Conservation (phyloP, 2,797 vertebrate genomes). For the Pelodytes ibericus region DNA sequence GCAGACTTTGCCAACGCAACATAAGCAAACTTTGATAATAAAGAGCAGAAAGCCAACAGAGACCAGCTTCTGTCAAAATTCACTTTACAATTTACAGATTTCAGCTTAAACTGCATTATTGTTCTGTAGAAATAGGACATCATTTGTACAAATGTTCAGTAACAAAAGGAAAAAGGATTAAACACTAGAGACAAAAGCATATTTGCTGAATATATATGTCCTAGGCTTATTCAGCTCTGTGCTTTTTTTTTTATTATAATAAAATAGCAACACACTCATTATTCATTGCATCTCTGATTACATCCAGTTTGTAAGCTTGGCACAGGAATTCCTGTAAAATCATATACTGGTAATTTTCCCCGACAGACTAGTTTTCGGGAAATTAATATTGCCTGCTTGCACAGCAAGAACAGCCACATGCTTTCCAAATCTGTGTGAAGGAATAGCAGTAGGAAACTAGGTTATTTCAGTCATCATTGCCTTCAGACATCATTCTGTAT, state of each 20-base stretch:
- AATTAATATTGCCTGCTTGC: constrained; percentile 48
- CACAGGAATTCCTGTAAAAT: constrained; percentile 29
- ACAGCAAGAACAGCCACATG: constrained; percentile 40
- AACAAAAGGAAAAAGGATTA: too few species aligned
- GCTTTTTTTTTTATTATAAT: constrained; percentile 3
- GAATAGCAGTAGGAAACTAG: constrained; percentile 30
- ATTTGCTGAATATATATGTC: too few species aligned
- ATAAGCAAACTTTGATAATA: too few species aligned
- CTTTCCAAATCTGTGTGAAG: constrained; percentile 37
- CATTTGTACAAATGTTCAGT: too few species aligned
- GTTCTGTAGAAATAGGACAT: too few species aligned
- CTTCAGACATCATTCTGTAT: constrained; percentile 35
- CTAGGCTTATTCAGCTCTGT: neutral
- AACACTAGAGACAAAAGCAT: too few species aligned
- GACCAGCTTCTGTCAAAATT: too few species aligned
- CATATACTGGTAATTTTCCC: constrained; percentile 42
- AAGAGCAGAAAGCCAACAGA: too few species aligned
- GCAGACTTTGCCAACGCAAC: too few species aligned
- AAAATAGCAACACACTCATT: constrained; percentile 21
- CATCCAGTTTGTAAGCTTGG: constrained; percentile 37
- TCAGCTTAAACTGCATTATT: too few species aligned
- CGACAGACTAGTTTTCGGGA: constrained; percentile 46
- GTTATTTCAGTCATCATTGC: constrained; percentile 50
- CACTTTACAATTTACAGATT: too few species aligned
- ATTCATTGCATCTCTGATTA: constrained; percentile 30